These are phyloP conservation scores for Nycticorax nycticorax DNA, from an alignment of 2,113 vertebrate genomes.

Conservation along the genomic window DNA sequence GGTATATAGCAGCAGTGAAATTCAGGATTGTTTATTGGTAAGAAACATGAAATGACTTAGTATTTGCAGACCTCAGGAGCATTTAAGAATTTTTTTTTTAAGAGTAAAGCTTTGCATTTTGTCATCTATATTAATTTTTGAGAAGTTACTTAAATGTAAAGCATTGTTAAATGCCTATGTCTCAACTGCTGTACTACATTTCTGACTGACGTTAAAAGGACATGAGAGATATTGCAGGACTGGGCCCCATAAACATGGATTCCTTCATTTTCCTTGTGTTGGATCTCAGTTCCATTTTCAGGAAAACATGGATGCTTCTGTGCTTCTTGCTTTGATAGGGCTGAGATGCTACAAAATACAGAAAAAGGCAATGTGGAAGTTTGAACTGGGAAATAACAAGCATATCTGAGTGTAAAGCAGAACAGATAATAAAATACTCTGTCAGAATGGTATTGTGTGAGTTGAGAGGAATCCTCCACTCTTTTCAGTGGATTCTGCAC, in stretches of 20 bases:
- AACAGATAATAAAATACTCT: neutral
- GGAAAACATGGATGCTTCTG: neutral
- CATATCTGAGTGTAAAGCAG: neutral
- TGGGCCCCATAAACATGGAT: neutral
- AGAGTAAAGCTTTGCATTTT: neutral
- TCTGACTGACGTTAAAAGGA: neutral
- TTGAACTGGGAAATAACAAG: neutral
- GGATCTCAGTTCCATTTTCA: neutral
- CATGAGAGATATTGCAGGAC: neutral
- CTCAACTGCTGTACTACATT: fast-evolving
- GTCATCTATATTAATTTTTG: neutral
- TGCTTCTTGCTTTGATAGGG: neutral
- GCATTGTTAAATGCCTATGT: fast-evolving
- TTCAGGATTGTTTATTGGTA: neutral
- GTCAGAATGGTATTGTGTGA: neutral
- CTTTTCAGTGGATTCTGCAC: neutral
- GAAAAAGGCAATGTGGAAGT: too few relatives aligned
- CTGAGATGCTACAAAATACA: neutral
- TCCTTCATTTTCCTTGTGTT: neutral
- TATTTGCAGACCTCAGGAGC: neutral
- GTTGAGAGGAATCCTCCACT: neutral
- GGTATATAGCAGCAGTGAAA: neutral
- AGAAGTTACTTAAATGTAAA: neutral
- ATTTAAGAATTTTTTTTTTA: neutral
- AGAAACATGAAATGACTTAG: neutral